A percentile compares a stretch with the other conserved stretches of the same genome.
phyloP scores from a whole-genome alignment of 1,140 invertebrate genomes.

The Homalodisca vitripennis region DNA sequence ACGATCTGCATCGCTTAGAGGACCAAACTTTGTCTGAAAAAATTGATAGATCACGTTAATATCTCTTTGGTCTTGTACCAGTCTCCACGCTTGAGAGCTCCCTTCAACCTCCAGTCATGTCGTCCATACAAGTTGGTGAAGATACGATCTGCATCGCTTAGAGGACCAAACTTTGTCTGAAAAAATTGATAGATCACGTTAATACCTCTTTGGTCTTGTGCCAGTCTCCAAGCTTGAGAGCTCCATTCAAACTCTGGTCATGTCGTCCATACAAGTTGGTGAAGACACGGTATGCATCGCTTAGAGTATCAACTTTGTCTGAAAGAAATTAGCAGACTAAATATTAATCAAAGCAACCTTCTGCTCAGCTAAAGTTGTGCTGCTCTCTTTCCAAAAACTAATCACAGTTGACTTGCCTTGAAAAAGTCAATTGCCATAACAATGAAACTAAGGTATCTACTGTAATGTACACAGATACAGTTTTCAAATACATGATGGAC shows the following conservation, averaged over 20 bases:
- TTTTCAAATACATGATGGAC: too few species aligned
- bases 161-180: slow-evolving; percentile 61
- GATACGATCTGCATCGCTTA: slow-evolving; percentile 93
- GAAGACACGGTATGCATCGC: slow-evolving; percentile 95
- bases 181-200: slow-evolving; percentile 61
- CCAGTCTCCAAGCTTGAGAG: slow-evolving; percentile 93
- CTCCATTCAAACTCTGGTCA: slow-evolving; percentile 95
- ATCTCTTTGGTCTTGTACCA: slow-evolving; percentile 99
- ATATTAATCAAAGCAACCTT: too few species aligned
- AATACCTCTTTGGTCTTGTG: slow-evolving; percentile 99
- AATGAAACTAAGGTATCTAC: too few species aligned
- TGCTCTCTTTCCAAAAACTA: too few species aligned
- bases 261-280: slow-evolving; percentile 98
- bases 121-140: slow-evolving; percentile 98
- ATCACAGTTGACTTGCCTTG: too few species aligned
- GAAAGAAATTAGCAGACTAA: slow-evolving; percentile 41
- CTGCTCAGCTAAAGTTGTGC: too few species aligned
- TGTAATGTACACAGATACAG: too few species aligned
- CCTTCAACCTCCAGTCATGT: slow-evolving; percentile 96
- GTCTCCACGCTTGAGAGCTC: slow-evolving; percentile 88
- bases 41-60: slow-evolving; percentile 68
- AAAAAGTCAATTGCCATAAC: too few species aligned
- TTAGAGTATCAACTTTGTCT: slow-evolving; percentile 66
- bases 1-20: slow-evolving; percentile 88
- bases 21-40: slow-evolving; percentile 58